Evolutionary conservation across 2,888 invertebrate species (phyloP).

Genomic region (Pyrocoelia pectoralis): DNA sequence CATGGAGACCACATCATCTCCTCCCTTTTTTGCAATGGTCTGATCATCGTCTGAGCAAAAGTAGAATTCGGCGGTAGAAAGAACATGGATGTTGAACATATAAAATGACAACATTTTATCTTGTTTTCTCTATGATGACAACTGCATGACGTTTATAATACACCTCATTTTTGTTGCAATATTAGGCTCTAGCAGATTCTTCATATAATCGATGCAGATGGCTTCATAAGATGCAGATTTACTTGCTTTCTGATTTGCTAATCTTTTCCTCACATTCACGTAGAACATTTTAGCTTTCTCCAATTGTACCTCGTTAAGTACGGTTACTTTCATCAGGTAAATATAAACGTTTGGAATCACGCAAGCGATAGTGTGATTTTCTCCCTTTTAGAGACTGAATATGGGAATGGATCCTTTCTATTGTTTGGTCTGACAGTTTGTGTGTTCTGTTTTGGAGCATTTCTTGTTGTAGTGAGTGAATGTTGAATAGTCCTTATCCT

Average conservation of each 20-base stretch:
- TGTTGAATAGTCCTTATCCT: conserved; percentile 22
- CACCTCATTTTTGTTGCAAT: conserved; percentile 20
- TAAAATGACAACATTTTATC: conserved; percentile 38
- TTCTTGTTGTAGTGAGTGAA: conserved; percentile 22
- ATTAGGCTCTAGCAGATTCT: conserved; percentile 21
- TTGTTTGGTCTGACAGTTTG: conserved; percentile 18
- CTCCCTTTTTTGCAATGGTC: no score
- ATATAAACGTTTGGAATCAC: conserved; percentile 17
- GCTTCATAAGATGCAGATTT: no score
- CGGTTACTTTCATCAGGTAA: no score
- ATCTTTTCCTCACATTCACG: no score
- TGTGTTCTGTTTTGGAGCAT: conserved; percentile 21
- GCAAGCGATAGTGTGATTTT: conserved; percentile 20
- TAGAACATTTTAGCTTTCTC: no score
- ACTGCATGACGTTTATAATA: conserved; percentile 41
- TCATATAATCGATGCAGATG: background rate
- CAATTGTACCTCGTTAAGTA: no score
- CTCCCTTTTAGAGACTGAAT: conserved; percentile 17
- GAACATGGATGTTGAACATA: conserved; percentile 41
- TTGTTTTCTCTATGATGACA: no score
- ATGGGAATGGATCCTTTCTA: conserved; percentile 18
- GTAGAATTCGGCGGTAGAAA: no score
- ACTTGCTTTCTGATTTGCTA: no score
- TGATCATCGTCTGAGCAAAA: no score
- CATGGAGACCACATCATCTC: conserved; percentile 8